A percentile compares a stretch with the other conserved stretches of the same genome.
Conservation (phyloP, 2,113 vertebrate species). For the Rhabdomys dilectus region DNA sequence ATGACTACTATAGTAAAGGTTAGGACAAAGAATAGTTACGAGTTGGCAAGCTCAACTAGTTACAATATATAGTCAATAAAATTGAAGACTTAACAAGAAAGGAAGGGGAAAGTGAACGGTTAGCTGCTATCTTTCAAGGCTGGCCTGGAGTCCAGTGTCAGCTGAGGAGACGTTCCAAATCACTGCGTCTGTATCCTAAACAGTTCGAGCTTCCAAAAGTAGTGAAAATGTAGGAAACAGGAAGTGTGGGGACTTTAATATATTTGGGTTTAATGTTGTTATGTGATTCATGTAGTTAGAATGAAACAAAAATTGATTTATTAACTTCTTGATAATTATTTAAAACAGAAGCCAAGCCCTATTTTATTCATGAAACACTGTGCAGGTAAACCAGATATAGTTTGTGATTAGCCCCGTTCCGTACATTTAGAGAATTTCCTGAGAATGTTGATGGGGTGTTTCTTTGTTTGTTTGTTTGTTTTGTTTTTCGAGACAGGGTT, state of each 20-base stretch:
- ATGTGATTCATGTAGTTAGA: not conserved
- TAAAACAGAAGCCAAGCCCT: not conserved
- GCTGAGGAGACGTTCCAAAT: not conserved
- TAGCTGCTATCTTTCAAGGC: not conserved
- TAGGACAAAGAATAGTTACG: slow-evolving; percentile 23
- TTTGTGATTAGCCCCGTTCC: not conserved
- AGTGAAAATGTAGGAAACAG: not conserved
- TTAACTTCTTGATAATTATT: slow-evolving; percentile 9
- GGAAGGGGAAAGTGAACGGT: not conserved
- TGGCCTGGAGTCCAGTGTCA: not conserved
- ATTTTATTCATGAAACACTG: slow-evolving; percentile 1
- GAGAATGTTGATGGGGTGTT: not conserved
- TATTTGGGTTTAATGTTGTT: slow-evolving; percentile 5
- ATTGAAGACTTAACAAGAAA: slow-evolving; percentile 1
- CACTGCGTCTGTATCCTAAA: not conserved
- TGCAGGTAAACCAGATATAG: not conserved
- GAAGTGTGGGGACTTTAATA: not conserved
- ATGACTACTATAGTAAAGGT: not conserved
- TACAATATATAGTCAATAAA: not conserved
- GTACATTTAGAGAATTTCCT: not conserved
- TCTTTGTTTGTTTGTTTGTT: too few relatives aligned
- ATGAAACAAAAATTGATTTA: not conserved
- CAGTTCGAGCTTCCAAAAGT: not conserved
- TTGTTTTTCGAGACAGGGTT: too few relatives aligned
- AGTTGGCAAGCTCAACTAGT: not conserved